These are phyloP conservation scores for Rhodophaea formosa DNA, from an alignment of 2,888 invertebrate species.

Conservation along the genomic window DNA sequence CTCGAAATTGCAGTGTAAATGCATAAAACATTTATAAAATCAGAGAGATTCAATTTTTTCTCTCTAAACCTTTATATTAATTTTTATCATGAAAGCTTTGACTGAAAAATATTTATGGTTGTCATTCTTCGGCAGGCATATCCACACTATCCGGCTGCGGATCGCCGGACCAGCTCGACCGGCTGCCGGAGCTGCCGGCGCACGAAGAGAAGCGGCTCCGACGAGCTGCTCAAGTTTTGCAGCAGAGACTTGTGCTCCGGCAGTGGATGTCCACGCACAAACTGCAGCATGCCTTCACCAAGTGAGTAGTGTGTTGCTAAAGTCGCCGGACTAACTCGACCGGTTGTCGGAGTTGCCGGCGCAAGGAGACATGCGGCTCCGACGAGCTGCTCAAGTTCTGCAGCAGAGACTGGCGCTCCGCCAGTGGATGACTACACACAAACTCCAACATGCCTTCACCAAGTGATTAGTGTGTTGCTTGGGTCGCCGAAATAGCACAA, in stretches of 20 bases:
- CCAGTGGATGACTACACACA: constrained; percentile 90
- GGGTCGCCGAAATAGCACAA: no score
- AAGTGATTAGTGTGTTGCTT: no score
- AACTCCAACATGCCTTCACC: constrained; percentile 87
- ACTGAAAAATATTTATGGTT: no score
- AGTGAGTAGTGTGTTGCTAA: constrained; percentile 56
- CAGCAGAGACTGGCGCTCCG: constrained; percentile 92
- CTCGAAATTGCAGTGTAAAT: no score
- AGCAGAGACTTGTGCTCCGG: constrained; percentile 90
- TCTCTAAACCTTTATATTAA: no score
- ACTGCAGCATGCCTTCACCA: constrained; percentile 87
- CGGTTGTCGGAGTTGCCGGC: constrained; percentile 87
- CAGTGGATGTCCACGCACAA: constrained; percentile 91
- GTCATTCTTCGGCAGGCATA: no score
- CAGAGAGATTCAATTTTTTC: no score
- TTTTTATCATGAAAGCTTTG: no score
- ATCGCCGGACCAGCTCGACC: constrained; percentile 86
- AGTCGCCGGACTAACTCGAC: no score
- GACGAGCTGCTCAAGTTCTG: constrained; percentile 89
- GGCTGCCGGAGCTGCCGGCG: constrained; percentile 89
- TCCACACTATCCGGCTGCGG: constrained; percentile 91
- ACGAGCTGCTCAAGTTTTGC: constrained; percentile 89
- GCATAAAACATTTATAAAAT: no score
- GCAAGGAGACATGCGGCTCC: constrained; percentile 90
- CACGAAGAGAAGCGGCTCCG: constrained; percentile 92